Conservation (phyloP, 2,797 vertebrate genomes). For the Channallabes apus region DNA sequence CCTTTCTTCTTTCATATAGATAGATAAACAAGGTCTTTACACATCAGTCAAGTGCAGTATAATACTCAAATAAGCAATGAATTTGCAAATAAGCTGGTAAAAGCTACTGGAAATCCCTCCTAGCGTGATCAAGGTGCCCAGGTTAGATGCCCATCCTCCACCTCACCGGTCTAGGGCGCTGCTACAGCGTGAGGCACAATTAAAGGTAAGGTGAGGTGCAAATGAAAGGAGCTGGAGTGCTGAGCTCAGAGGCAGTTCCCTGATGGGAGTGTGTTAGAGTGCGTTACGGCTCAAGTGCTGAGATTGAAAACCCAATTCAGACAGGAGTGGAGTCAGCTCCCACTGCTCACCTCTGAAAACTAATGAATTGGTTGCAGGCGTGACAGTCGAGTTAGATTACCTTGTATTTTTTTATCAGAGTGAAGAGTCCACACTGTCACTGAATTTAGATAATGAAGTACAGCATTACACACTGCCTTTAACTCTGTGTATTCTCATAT, state of each 20-base stretch:
- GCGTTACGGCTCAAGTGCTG: conserved; percentile 50
- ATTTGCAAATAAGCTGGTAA: conserved; percentile 14
- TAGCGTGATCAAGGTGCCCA: neutral
- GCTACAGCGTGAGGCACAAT: conserved; percentile 32
- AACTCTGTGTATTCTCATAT: conserved; percentile 23
- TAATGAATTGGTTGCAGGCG: conserved; percentile 65
- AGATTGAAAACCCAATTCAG: conserved; percentile 66
- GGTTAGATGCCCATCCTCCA: conserved; percentile 6
- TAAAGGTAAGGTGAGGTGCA: conserved; percentile 49
- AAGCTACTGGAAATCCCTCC: neutral
- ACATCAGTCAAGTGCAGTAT: conserved; percentile 28
- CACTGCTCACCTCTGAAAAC: conserved; percentile 50
- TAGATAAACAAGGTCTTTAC: conserved; percentile 38
- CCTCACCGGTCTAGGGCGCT: neutral
- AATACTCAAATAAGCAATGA: conserved; percentile 13
- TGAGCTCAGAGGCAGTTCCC: conserved; percentile 49
- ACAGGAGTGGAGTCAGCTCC: conserved; percentile 52
- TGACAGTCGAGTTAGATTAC: conserved; percentile 61
- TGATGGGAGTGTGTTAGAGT: conserved; percentile 57
- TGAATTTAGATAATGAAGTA: conserved; percentile 62
- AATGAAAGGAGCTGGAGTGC: conserved; percentile 49
- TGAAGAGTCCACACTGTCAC: conserved; percentile 59
- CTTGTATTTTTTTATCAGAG: conserved; percentile 63
- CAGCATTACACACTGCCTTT: conserved; percentile 45
- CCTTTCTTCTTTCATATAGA: conserved; percentile 41